phyloP scores from a whole-genome alignment of 2,888 invertebrate species.

The Himalopsyche tibetana region DNA sequence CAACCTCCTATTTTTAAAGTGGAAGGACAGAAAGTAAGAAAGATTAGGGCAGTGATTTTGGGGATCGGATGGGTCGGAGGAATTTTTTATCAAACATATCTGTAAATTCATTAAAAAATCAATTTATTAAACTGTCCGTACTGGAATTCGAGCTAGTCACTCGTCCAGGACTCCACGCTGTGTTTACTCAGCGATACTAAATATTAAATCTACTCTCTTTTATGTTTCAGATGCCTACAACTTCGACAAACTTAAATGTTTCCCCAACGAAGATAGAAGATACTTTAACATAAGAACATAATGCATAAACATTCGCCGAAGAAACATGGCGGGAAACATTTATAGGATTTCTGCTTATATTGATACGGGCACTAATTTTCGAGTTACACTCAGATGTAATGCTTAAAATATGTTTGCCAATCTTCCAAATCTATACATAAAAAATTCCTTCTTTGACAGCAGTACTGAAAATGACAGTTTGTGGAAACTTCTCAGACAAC shows the following conservation, averaged over 20 bases:
- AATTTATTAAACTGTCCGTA: too few species aligned
- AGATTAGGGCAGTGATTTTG: too few species aligned
- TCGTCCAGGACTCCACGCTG: too few species aligned
- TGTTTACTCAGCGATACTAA: too few species aligned
- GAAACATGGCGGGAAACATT: constrained; percentile 23
- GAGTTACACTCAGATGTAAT: constrained; percentile 42
- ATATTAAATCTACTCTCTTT: neutral
- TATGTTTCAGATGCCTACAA: constrained; percentile 45
- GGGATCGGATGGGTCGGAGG: too few species aligned
- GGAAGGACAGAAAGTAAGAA: too few species aligned
- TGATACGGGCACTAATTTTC: constrained; percentile 44
- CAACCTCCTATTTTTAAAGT: too few species aligned
- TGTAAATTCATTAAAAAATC: too few species aligned
- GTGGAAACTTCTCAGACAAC: constrained; percentile 11
- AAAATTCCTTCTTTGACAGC: constrained; percentile 43
- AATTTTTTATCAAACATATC: too few species aligned
- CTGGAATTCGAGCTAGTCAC: too few species aligned
- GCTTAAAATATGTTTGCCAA: constrained; percentile 42
- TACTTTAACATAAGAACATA: neutral
- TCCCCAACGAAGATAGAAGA: constrained; percentile 47
- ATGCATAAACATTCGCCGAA: neutral
- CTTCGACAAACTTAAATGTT: constrained; percentile 39
- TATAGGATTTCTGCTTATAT: constrained; percentile 37
- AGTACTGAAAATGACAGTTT: constrained; percentile 31
- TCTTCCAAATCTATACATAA: constrained; percentile 27